Evolutionary conservation across 1,140 invertebrate genomes (phyloP).

Genomic region (Microplitis demolitor): DNA sequence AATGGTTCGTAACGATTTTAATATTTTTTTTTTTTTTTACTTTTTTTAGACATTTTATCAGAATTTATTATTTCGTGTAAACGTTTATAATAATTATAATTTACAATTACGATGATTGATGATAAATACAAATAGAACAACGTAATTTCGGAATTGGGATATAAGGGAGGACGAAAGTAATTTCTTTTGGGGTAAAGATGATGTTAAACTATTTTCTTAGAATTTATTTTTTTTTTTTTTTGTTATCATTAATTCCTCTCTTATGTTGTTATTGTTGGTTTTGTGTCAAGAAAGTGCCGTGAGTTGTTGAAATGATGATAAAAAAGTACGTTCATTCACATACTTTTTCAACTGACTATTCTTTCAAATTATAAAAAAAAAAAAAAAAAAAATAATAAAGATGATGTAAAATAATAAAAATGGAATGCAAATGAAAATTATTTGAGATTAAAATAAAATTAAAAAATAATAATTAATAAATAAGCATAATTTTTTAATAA

Average conservation of each 20-base stretch:
- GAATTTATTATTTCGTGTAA: constrained; percentile 64
- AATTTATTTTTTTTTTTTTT: background rate
- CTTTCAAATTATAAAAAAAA: background rate
- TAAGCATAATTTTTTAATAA: background rate
- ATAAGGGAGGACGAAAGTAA: constrained; percentile 31
- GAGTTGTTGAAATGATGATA: background rate
- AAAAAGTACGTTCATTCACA: background rate
- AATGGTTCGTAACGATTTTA: background rate
- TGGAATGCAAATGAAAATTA: too few species aligned
- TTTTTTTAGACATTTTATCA: constrained; percentile 61
- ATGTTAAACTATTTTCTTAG: background rate
- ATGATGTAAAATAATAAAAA: too few species aligned
- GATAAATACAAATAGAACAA: constrained; percentile 63
- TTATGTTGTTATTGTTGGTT: background rate
- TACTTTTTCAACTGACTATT: too few species aligned
- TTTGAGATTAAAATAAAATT: background rate
- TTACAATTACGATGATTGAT: constrained; percentile 63
- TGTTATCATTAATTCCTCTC: background rate
- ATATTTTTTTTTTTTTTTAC: background rate
- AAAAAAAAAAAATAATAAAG: background rate
- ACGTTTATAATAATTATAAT: constrained; percentile 64
- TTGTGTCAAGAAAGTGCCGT: background rate
- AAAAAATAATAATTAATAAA: background rate
- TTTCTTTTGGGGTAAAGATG: background rate
- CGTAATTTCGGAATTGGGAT: constrained; percentile 31